phyloP scores from a whole-genome alignment of 2,888 invertebrate species.

The Nesidiocoris tenuis region DNA sequence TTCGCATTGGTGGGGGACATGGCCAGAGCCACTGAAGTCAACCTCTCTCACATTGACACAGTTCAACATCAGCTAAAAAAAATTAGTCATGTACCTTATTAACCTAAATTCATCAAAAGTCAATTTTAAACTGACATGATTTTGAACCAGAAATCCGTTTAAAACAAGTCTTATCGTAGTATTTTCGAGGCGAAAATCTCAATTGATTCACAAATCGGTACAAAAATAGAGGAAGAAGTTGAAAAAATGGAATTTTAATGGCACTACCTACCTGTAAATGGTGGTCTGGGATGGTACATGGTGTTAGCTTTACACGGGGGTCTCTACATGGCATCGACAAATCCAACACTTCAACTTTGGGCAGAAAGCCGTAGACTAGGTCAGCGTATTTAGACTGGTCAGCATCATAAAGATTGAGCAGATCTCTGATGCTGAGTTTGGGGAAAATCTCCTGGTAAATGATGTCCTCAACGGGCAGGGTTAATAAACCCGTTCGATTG shows the following conservation, averaged over 20 bases:
- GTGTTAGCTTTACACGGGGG: too few species aligned
- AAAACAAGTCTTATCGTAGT: too few species aligned
- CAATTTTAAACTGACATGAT: too few species aligned
- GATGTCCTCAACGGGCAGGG: slow-evolving; percentile 27
- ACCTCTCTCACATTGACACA: not conserved
- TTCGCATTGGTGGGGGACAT: not conserved
- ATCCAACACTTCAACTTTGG: too few species aligned
- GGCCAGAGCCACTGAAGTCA: not conserved
- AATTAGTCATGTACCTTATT: too few species aligned
- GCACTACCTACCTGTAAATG: not conserved
- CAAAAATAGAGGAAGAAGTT: not conserved
- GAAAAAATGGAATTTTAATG: too few species aligned
- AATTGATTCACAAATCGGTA: not conserved
- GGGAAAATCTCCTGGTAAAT: slow-evolving; percentile 31
- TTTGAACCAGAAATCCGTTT: too few species aligned
- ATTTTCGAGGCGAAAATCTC: too few species aligned
- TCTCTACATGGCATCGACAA: too few species aligned
- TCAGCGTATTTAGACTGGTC: not conserved
- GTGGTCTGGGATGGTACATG: not conserved
- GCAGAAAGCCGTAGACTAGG: not conserved
- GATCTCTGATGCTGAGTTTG: slow-evolving; percentile 8
- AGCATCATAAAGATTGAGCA: slow-evolving; percentile 15
- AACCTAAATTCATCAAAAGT: too few species aligned
- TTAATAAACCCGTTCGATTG: too few species aligned
- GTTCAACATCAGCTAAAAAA: not conserved